Evolutionary conservation across 2,797 vertebrate genomes (phyloP).

Genomic region (Rhynchotus rufescens): DNA sequence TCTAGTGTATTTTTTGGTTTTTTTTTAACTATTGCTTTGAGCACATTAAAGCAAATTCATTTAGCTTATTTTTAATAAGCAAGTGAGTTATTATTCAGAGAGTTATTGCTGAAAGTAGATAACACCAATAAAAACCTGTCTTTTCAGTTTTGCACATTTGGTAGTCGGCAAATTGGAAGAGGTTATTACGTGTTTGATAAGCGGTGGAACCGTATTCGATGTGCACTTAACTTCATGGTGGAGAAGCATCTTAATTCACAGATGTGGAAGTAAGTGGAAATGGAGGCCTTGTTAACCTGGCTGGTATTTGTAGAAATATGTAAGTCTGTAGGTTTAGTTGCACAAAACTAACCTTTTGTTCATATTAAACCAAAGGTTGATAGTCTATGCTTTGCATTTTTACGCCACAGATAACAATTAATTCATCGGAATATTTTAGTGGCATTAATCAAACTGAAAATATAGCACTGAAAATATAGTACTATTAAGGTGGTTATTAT

Average conservation of each 20-base stretch:
- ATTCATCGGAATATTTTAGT: not conserved
- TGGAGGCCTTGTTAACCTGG: not conserved
- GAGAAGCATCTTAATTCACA: conserved; percentile 97
- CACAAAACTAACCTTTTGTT: not conserved
- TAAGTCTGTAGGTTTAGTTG: not conserved
- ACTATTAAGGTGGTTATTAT: not conserved
- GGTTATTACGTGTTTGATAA: conserved; percentile 95
- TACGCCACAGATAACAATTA: not conserved
- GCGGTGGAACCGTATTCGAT: conserved; percentile 94
- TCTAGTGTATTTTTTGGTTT: fast-evolving
- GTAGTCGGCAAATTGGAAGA: conserved; percentile 95
- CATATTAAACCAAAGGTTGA: not conserved
- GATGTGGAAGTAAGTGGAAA: conserved; percentile 95
- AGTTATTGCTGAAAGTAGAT: not conserved
- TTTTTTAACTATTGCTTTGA: not conserved
- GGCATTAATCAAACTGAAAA: not conserved
- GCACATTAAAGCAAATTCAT: not conserved
- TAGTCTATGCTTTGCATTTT: fast-evolving
- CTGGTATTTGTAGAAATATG: not conserved
- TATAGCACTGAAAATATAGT: too few species aligned
- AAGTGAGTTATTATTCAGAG: not conserved
- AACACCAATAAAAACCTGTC: conserved; percentile 23
- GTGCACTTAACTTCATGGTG: conserved; percentile 93
- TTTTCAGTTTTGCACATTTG: conserved; percentile 95
- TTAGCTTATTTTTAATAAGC: not conserved